phyloP scores from a whole-genome alignment of 1,140 invertebrate genomes.

The Trichomalopsis sarcophagae region DNA sequence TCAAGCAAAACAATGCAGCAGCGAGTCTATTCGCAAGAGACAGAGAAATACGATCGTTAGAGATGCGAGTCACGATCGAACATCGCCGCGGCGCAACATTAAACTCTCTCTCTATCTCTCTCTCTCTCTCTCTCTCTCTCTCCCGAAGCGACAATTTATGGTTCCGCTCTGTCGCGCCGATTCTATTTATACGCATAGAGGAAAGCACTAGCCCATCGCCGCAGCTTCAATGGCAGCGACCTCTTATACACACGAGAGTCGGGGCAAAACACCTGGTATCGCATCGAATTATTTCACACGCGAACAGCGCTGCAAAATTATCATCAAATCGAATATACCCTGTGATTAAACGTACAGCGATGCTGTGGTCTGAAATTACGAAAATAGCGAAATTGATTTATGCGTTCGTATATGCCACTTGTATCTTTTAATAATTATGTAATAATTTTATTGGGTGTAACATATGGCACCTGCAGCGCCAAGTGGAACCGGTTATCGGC shows the following conservation, averaged over 20 bases:
- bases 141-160: slow-evolving; percentile 33
- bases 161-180: slow-evolving; percentile 18
- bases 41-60: slow-evolving; percentile 34
- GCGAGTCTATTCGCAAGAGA: no score
- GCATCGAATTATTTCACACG: neutral
- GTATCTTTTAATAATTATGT: slow-evolving; percentile 24
- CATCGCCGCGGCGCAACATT: slow-evolving; percentile 27
- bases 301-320: no score
- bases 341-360: neutral
- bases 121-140: no score
- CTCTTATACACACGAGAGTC: neutral
- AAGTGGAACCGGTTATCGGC: neutral
- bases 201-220: neutral
- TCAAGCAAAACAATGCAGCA: slow-evolving; percentile 33
- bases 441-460: neutral
- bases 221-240: slow-evolving; percentile 22
- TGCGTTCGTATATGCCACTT: neutral
- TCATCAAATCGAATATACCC: neutral
- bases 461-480: neutral
- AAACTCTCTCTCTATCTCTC: slow-evolving; percentile 8
- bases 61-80: slow-evolving; percentile 36
- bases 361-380: no score
- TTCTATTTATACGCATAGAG: slow-evolving; percentile 21
- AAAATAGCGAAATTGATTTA: neutral
- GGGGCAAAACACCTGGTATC: neutral